Base-by-base conservation (phyloP, 2,888 invertebrate species). In the Dasypogon diadema region DNA sequence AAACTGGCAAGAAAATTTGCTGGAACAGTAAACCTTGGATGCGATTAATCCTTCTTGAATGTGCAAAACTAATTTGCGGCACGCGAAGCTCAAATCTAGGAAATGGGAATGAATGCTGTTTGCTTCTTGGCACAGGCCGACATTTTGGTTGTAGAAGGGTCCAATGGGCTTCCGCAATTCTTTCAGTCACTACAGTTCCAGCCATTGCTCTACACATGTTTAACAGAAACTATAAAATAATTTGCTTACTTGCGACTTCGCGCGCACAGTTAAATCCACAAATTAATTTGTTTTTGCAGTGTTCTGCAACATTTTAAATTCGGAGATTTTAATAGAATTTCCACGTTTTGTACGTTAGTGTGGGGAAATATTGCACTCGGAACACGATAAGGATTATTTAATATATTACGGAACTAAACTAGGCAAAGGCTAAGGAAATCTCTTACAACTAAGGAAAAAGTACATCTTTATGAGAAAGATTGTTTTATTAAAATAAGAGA, bases 1-100 rank as follows among this genome's bases (percentile, higher is more conserved):
- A 58, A 58, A 58, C 58, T 58, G 58, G 30, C 58, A 37, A 60
- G 60, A 60, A 60, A 37, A 60, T 60, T 60, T 60, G 37, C 60
- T 21, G 42, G n/a, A 37, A 21, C 60, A 60, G 60, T 60, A 60
- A 42, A 37, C 21, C 42, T 37, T 37, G 26, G 26, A 37, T 60
- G n/a, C 16, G 42, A 34, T n/a, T 60, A 60, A 60, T 37, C 18
- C 34, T 42, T 37, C 42, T 21, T 60, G 18, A 60, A 37, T 21
- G 37, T 42, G 6, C 1, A 34, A 60, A 60, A 34, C 37, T 37
- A 60, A 42, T 60, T 60, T 8, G 8, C n/a, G 60, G 60, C 42
- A 60, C n/a, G 37, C 3, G 22, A 60, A 37, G 34, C 37, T 34
- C 42, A 60, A 60, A 60, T n/a, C 18, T n/a, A n/a, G n/a, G n/a